Conservation (phyloP, 2,113 vertebrate species). For the Syngnathus typhle region DNA sequence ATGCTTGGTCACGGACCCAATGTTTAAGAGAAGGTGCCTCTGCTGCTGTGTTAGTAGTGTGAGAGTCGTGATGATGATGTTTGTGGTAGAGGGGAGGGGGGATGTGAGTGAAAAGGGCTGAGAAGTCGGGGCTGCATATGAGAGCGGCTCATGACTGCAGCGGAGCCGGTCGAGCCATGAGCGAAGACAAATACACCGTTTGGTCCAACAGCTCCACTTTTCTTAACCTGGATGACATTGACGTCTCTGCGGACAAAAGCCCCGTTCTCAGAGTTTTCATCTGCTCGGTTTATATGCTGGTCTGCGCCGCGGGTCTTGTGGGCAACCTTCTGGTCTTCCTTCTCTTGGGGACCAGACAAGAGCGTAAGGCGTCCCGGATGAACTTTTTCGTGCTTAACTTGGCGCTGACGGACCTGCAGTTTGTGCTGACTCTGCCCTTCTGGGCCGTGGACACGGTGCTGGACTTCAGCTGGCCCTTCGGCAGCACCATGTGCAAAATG, state of each 20-base stretch:
- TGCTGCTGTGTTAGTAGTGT: too few species aligned
- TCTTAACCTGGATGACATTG: conserved; percentile 58
- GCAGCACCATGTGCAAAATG: conserved; percentile 71
- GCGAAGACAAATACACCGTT: conserved; percentile 43
- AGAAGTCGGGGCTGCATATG: not conserved
- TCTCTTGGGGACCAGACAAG: conserved; percentile 58
- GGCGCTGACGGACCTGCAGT: conserved; percentile 74
- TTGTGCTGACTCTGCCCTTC: conserved; percentile 72
- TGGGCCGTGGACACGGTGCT: conserved; percentile 72
- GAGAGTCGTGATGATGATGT: not conserved
- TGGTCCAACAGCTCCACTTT: conserved; percentile 55
- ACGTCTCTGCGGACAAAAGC: conserved; percentile 58
- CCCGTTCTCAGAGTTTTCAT: conserved; percentile 57
- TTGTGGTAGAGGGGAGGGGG: not conserved
- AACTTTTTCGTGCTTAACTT: conserved; percentile 69
- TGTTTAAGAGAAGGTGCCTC: too few species aligned
- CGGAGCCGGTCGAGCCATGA: conserved; percentile 6
- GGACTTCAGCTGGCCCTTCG: conserved; percentile 77
- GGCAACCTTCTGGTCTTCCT: conserved; percentile 69
- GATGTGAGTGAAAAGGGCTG: too few species aligned
- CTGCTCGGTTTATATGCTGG: conserved; percentile 61
- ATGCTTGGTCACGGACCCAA: too few species aligned
- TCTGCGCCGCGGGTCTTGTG: conserved; percentile 62
- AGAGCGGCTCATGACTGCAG: not conserved
- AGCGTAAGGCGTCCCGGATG: conserved; percentile 53